Conservation (phyloP, 2,888 invertebrate genomes). For the Lasioglossum figueresi region DNA sequence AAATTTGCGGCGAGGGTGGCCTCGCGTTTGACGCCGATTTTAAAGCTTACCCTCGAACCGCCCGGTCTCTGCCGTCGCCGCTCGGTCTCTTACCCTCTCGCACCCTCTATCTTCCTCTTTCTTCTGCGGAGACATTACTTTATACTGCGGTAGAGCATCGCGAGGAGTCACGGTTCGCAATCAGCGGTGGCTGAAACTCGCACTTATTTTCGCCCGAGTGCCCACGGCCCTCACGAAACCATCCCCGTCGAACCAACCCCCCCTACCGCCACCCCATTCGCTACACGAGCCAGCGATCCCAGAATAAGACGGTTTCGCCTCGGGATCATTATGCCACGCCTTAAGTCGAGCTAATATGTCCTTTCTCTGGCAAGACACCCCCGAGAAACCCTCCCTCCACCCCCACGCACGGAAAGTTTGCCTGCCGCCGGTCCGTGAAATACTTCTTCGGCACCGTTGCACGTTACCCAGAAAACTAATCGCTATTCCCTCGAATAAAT, state of each 20-base stretch:
- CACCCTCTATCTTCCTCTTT: slow-evolving; percentile 11
- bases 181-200: slow-evolving; percentile 80
- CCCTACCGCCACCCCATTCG: slow-evolving; percentile 27
- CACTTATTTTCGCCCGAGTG: slow-evolving; percentile 82
- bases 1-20: slow-evolving; percentile 80
- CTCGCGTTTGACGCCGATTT: slow-evolving; percentile 81
- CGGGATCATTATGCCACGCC: slow-evolving; percentile 82
- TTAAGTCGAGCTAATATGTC: slow-evolving; percentile 84
- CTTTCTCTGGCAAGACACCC: slow-evolving; percentile 54
- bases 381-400: not conserved
- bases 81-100: slow-evolving; percentile 13
- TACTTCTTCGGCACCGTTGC: not conserved
- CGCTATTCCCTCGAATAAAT: not conserved
- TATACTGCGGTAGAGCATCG: slow-evolving; percentile 68
- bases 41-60: slow-evolving; percentile 73
- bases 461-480: not conserved
- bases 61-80: slow-evolving; percentile 21
- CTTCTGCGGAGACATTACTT: slow-evolving; percentile 74
- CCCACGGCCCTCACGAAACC: slow-evolving; percentile 65
- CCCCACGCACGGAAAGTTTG: not conserved
- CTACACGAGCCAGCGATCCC: slow-evolving; percentile 53
- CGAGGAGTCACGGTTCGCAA: slow-evolving; percentile 76
- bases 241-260: slow-evolving; percentile 37
- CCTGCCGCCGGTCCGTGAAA: not conserved
- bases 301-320: slow-evolving; percentile 78